Evolutionary conservation across 2,797 vertebrate genomes (phyloP), one percentile per base, ranked within the genome.

Genomic region (Taeniopygia guttata): DNA sequence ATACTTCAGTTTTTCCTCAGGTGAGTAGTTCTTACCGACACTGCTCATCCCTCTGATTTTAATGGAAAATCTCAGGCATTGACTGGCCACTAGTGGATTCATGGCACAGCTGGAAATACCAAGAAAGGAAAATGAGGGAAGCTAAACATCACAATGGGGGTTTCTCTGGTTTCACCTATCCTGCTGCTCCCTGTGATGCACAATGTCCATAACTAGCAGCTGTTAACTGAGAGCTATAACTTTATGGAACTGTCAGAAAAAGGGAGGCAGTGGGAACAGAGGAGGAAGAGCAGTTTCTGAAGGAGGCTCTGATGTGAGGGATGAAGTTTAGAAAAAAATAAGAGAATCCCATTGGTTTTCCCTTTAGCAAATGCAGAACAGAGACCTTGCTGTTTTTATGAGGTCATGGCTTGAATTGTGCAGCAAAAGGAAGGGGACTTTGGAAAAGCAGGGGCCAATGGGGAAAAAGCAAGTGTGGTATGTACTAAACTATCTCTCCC

Each of bases 141-240:
- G 27, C 4, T n/a, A 29, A 74, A 51, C 58, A 54, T 29, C 34
- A 68, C 0, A 0, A 14, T 6, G n/a, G 0, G 7, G 7, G 1
- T 74, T 77, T 85, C 34, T 48, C 36, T 63, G 18, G 16, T 42
- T 70, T 60, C 26, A 26, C 9, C 16, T 43, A 14, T 17, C 32
- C 38, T 16, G 7, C 45, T 29, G 55, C 22, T 77, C 60, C 30
- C 34, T 0, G 0, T 43, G 69, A 64, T 5, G 18, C 27, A 30
- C 7, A 9, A 20, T 1, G 0, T 20, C 72, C 29, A 13, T 40
- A 77, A 66, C 7, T 6, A 43, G 13, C 0, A 0, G 55, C 21
- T 7, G 0, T 54, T 54, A 54, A 54, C 36, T 54, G 27, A 66
- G 36, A 86, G 38, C 2, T 73, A 29, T 40, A 76, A 85, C 16